Evolutionary conservation across 2,888 invertebrate genomes (phyloP).

Genomic region (Drosophila atroscutellata): DNA sequence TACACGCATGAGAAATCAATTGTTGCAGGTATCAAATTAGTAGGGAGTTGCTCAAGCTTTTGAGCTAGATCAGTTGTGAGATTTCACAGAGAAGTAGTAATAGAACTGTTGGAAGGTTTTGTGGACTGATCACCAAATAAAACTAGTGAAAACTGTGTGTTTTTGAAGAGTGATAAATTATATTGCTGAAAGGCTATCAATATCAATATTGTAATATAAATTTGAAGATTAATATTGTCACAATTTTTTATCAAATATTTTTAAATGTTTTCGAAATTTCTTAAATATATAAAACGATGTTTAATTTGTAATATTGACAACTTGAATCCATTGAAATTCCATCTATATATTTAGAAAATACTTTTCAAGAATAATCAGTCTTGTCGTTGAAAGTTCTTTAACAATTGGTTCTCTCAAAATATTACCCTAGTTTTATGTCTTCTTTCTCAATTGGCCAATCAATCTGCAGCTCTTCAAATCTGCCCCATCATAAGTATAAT

Average conservation of each 20-base stretch:
- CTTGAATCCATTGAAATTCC: not conserved
- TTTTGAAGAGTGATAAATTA: too few relatives aligned
- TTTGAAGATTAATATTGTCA: not conserved
- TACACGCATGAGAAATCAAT: not conserved
- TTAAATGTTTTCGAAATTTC: not conserved
- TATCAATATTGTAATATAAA: not conserved
- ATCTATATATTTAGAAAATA: not conserved
- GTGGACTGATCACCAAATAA: not conserved
- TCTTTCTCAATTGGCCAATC: constrained; percentile 29
- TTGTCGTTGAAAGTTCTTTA: not conserved
- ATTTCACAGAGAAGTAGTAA: not conserved
- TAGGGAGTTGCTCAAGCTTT: not conserved
- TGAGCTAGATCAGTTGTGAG: not conserved
- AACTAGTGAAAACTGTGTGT: not conserved
- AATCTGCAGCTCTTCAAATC: constrained; percentile 19
- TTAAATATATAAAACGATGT: not conserved
- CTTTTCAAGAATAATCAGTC: not conserved
- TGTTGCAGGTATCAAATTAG: not conserved
- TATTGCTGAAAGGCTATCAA: not conserved
- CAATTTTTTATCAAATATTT: too few relatives aligned
- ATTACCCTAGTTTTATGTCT: not conserved
- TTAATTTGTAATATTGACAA: not conserved
- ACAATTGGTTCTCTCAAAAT: not conserved
- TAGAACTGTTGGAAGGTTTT: not conserved
- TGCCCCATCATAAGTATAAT: constrained; percentile 38